These are phyloP conservation scores for Latrodectus elegans DNA, from an alignment of 2,888 invertebrate species.

Conservation along the genomic window DNA sequence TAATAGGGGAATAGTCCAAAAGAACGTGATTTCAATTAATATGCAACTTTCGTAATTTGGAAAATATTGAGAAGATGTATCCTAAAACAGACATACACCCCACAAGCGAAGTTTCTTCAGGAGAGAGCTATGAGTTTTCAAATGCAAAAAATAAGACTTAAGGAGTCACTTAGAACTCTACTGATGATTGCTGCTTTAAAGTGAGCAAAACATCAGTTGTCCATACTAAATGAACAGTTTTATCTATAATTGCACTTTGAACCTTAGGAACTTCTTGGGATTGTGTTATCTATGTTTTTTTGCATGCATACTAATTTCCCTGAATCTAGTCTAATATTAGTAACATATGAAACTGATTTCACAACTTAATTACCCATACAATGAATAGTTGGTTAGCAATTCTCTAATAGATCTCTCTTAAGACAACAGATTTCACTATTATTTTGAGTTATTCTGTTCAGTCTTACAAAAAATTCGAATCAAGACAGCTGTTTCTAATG, in stretches of 20 bases:
- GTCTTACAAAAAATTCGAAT: no score
- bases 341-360: no score
- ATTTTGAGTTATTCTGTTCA: no score
- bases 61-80: neutral
- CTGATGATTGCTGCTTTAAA: neutral
- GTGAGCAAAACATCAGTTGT: neutral
- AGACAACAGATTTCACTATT: no score
- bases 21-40: neutral
- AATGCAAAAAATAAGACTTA: neutral
- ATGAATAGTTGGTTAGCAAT: no score
- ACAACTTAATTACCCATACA: no score
- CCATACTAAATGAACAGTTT: conserved; percentile 2
- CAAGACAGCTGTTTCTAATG: no score
- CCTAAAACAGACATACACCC: neutral
- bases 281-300: neutral
- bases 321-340: no score
- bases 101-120: neutral
- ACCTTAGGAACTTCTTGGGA: neutral
- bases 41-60: neutral
- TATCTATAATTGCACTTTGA: conserved; percentile 17
- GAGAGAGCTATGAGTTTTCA: neutral
- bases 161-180: conserved; percentile 7
- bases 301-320: no score
- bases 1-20: no score
- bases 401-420: no score